Conservation (phyloP, 2,113 vertebrate species). For the Toxostoma redivivum region DNA sequence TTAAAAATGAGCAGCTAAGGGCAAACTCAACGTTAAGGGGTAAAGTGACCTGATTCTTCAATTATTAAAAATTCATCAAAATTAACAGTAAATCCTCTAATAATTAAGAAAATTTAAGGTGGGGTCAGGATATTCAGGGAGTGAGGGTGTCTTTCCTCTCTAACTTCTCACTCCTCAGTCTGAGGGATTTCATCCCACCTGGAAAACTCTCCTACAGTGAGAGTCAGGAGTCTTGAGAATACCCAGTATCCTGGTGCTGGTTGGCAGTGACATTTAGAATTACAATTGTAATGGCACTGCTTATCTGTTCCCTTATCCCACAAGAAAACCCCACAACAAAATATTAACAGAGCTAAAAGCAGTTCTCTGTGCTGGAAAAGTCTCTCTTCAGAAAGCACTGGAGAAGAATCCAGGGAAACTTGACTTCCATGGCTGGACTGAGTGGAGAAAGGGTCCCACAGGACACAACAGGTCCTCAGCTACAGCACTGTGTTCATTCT, state of each 20-base stretch:
- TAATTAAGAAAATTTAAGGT: neutral
- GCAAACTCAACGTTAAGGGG: neutral
- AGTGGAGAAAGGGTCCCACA: neutral
- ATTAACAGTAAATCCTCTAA: neutral
- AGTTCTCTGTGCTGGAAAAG: neutral
- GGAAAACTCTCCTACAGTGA: neutral
- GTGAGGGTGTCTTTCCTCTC: neutral
- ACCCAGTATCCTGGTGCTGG: neutral
- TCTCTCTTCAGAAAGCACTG: neutral
- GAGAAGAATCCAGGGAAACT: neutral
- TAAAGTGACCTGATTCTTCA: neutral
- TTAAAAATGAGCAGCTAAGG: neutral
- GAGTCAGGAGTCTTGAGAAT: neutral
- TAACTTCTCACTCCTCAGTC: neutral
- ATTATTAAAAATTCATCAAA: neutral
- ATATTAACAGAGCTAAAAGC: neutral
- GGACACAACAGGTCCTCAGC: neutral
- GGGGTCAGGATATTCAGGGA: too few species aligned
- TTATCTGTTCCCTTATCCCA: neutral
- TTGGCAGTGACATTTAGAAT: neutral
- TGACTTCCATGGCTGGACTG: neutral
- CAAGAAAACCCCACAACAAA: neutral
- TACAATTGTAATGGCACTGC: rapidly evolving
- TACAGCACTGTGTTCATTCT: neutral
- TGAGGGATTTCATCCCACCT: neutral